phyloP scores from a whole-genome alignment of 2,113 vertebrate species.

The Macquaria australasica region DNA sequence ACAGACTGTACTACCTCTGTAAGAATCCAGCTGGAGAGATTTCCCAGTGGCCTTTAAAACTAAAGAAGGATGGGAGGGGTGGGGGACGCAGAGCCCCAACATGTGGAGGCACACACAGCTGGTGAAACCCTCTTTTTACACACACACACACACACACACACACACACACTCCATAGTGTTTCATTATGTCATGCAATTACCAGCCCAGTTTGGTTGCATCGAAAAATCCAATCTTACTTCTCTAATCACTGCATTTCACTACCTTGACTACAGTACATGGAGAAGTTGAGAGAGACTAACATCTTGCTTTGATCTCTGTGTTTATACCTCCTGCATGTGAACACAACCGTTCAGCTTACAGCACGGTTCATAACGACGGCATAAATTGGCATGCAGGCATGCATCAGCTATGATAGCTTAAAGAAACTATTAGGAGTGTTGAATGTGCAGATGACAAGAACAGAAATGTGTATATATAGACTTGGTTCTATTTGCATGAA shows the following conservation, averaged over 20 bases:
- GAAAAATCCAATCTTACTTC: constrained; percentile 17
- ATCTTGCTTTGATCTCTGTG: constrained; percentile 36
- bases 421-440: not conserved
- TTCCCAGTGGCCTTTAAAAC: constrained; percentile 53
- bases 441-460: not conserved
- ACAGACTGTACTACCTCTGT: constrained; percentile 28
- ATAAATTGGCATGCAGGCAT: constrained; percentile 4
- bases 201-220: constrained; percentile 7
- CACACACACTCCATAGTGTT: not conserved
- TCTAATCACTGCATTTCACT: constrained; percentile 47
- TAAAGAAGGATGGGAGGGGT: not conserved
- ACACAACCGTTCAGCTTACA: constrained; percentile 6
- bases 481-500: not conserved
- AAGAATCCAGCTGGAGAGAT: constrained; percentile 51
- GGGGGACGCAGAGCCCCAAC: constrained; percentile 11
- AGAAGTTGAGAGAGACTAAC: constrained; percentile 35
- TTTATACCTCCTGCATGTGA: constrained; percentile 18
- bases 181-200: constrained; percentile 53
- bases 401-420: not conserved
- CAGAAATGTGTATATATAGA: not conserved
- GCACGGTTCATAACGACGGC: constrained; percentile 4
- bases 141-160: not conserved
- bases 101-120: constrained; percentile 30
- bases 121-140: constrained; percentile 20
- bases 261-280: constrained; percentile 29